Conservation (phyloP, 1,140 invertebrate genomes). For the Riptortus pedestris region DNA sequence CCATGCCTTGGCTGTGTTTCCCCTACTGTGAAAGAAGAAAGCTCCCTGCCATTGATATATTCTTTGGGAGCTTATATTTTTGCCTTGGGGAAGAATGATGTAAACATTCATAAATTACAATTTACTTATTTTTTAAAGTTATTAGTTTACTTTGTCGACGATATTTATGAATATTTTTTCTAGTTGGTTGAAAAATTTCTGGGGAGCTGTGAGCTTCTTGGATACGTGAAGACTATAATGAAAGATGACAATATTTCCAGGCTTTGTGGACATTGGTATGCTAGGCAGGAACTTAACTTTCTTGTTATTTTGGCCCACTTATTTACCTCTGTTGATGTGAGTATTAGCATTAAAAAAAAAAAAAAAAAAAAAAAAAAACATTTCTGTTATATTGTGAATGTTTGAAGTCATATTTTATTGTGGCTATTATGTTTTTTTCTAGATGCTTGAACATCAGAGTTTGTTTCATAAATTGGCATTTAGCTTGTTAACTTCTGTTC, state of each 20-base stretch:
- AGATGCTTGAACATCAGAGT: conserved; percentile 15
- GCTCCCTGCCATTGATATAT: conserved; percentile 30
- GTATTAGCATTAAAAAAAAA: background rate
- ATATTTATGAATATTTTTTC: conserved; percentile 18
- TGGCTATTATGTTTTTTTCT: no score
- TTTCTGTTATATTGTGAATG: no score
- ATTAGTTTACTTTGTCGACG: no score
- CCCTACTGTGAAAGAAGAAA: conserved; percentile 26
- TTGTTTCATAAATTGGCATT: conserved; percentile 28
- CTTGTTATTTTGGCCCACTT: conserved; percentile 26
- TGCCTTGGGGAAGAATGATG: conserved; percentile 24
- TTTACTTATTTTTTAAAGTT: background rate
- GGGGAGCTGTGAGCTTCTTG: conserved; percentile 20
- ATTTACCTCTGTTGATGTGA: conserved; percentile 28
- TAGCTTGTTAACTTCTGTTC: conserved; percentile 28
- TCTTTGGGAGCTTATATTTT: conserved; percentile 26
- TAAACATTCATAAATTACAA: conserved; percentile 8
- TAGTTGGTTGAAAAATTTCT: conserved; percentile 28
- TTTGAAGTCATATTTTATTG: no score
- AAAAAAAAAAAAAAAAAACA: background rate
- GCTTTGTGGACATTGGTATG: conserved; percentile 30
- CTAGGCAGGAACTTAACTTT: conserved; percentile 29
- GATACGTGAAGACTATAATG: conserved; percentile 26
- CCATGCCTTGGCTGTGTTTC: conserved; percentile 30
- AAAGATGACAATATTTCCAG: conserved; percentile 7